These are phyloP conservation scores for Drosophila multiciliata DNA, from an alignment of 2,888 invertebrate genomes.

Conservation along the genomic window DNA sequence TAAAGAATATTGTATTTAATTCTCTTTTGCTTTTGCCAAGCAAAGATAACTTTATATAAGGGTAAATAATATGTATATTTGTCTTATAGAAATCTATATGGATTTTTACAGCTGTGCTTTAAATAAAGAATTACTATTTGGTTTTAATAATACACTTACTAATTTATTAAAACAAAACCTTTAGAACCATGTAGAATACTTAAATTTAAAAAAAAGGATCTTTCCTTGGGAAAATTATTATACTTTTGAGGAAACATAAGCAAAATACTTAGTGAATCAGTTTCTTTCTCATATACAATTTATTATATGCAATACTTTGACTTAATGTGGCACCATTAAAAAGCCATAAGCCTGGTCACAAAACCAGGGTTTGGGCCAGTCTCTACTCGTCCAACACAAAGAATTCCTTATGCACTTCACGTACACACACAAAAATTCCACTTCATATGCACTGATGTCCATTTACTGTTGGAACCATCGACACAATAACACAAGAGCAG, in stretches of 20 bases:
- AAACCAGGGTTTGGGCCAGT: not conserved
- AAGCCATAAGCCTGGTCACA: constrained; percentile 42
- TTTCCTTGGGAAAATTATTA: not conserved
- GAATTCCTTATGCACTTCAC: constrained; percentile 57
- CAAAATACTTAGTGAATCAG: not conserved
- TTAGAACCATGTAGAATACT: not conserved
- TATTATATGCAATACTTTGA: constrained; percentile 12
- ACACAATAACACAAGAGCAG: constrained; percentile 36
- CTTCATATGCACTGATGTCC: constrained; percentile 55
- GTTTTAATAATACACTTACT: not conserved
- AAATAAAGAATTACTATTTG: not conserved
- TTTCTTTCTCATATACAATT: not conserved
- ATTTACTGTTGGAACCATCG: constrained; percentile 57
- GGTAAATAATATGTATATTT: too few relatives aligned
- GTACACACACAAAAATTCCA: constrained; percentile 47
- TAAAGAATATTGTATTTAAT: not conserved
- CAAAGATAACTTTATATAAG: too few relatives aligned
- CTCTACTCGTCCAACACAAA: constrained; percentile 11
- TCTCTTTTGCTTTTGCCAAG: not conserved
- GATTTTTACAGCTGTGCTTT: not conserved
- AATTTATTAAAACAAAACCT: not conserved
- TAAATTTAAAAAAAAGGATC: not conserved
- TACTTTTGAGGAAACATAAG: not conserved
- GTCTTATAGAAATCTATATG: not conserved
- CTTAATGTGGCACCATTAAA: constrained; percentile 61